Conservation (phyloP, 2,113 vertebrate species). For the Cochlearius cochlearius region DNA sequence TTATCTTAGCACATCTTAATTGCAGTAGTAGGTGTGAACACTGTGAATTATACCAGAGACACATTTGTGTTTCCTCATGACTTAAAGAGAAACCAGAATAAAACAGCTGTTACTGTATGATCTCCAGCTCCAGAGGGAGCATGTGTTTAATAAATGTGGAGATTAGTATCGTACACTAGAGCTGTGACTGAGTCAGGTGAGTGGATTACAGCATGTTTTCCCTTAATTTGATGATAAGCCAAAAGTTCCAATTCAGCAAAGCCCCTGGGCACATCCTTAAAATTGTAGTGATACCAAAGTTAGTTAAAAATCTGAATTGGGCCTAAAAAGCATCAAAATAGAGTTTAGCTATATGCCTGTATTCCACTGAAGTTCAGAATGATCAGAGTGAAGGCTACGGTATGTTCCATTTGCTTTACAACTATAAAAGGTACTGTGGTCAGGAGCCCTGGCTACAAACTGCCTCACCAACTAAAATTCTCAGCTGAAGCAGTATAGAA, state of each 20-base stretch:
- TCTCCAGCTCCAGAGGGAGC: slow-evolving; percentile 52
- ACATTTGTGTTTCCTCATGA: neutral
- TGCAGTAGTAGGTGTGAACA: neutral
- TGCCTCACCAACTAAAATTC: neutral
- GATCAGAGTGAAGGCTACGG: neutral
- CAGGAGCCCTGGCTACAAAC: neutral
- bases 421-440: neutral
- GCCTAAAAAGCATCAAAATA: neutral
- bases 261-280: neutral
- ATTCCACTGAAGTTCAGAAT: neutral
- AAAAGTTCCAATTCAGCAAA: neutral
- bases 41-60: neutral
- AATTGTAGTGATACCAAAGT: neutral
- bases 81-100: neutral
- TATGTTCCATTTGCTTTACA: neutral
- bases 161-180: neutral
- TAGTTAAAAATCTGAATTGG: neutral
- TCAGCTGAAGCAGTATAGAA: neutral
- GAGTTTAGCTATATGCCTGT: neutral
- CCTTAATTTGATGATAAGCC: neutral
- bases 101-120: slow-evolving; percentile 18
- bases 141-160: slow-evolving; percentile 49
- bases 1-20: neutral
- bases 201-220: neutral
- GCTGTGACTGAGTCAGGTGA: neutral